A percentile compares a stretch with the other conserved stretches of the same genome.
These are phyloP conservation scores for Sminthurides aquaticus DNA, from an alignment of 2,888 invertebrate genomes.

Conservation along the genomic window DNA sequence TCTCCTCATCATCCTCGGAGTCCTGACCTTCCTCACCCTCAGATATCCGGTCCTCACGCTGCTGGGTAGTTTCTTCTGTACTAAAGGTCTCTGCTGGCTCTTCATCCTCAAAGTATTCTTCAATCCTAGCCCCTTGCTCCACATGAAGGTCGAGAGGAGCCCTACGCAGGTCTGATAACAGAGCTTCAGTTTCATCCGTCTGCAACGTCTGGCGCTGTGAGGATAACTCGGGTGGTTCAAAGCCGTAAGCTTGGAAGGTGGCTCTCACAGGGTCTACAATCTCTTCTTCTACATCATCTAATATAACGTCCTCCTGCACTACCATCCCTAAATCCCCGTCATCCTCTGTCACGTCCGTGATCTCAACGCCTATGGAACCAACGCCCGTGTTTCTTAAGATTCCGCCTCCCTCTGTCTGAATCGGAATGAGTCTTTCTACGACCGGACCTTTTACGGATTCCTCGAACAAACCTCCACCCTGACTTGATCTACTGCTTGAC, in stretches of 20 bases:
- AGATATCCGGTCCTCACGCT: not conserved
- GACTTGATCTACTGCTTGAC: not conserved
- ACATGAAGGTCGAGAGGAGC: not conserved
- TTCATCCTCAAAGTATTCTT: not conserved
- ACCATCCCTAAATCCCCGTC: constrained; percentile 4
- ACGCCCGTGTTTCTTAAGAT: constrained; percentile 10
- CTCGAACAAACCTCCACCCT: constrained; percentile 13
- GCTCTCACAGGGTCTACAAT: not conserved
- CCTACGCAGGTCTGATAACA: not conserved
- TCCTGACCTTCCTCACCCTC: not conserved
- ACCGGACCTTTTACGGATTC: constrained; percentile 19
- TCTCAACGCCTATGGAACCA: constrained; percentile 17
- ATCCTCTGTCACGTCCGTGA: constrained; percentile 21
- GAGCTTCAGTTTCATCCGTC: constrained; percentile 7
- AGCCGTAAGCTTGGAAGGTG: constrained; percentile 3
- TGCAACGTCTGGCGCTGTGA: not conserved
- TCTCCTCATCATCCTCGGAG: not conserved
- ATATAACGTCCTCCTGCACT: not conserved
- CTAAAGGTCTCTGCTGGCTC: too few relatives aligned
- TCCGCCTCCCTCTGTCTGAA: constrained; percentile 21
- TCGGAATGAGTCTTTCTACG: constrained; percentile 20
- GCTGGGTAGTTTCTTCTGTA: not conserved
- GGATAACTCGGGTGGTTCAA: not conserved
- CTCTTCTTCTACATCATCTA: constrained; percentile 2
- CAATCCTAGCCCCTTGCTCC: not conserved